phyloP scores from a whole-genome alignment of 2,888 invertebrate species.

The Caradrina clavipalpis region DNA sequence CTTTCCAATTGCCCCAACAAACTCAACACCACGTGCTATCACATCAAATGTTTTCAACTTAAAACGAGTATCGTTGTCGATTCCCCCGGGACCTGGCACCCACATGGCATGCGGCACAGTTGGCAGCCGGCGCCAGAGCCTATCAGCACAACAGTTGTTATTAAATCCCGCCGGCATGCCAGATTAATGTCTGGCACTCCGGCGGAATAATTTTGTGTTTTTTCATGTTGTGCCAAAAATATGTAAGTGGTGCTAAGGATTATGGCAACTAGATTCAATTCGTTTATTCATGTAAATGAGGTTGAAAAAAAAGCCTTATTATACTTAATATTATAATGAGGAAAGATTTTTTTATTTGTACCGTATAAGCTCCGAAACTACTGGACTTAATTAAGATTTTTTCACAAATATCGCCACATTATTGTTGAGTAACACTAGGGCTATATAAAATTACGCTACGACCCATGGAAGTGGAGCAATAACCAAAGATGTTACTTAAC shows the following conservation, averaged over 20 bases:
- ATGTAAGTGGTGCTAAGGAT: conserved; percentile 1
- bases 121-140: conserved; percentile 38
- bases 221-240: conserved; percentile 22
- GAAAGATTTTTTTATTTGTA: no score
- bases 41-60: conserved; percentile 27
- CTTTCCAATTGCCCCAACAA: background rate
- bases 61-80: conserved; percentile 18
- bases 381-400: no score
- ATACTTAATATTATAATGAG: no score
- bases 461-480: no score
- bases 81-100: conserved; percentile 21
- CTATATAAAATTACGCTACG: no score
- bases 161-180: conserved; percentile 35
- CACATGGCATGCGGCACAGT: conserved; percentile 15
- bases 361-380: no score
- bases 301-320: no score
- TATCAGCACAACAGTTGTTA: conserved; percentile 41
- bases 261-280: no score
- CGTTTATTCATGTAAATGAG: no score
- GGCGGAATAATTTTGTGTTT: conserved; percentile 16
- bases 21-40: background rate
- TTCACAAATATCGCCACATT: no score
- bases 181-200: conserved; percentile 35
- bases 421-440: no score
- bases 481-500: no score